Evolutionary conservation across 2,888 invertebrate genomes (phyloP), one percentile per base, ranked within the genome.

Genomic region (Phymatocera aterrima): DNA sequence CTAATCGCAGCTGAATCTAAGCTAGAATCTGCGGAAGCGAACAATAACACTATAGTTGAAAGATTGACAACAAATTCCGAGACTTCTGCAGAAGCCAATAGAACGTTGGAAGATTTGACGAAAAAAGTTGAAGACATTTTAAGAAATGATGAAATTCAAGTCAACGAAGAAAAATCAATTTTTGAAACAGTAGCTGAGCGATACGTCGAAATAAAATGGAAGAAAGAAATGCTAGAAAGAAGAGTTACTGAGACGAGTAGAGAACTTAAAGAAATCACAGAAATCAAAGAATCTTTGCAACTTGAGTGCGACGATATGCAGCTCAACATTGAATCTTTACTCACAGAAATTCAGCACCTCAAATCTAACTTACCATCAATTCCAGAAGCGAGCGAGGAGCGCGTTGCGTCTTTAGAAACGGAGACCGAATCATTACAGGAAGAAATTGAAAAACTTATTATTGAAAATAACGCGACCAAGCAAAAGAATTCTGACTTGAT

Each of bases 361-460:
- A 89, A 90, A 48, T 85, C 85, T 2, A 88, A 85, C 81, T 81
- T 90, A 4, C 89, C 90, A 4, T 88, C 88, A 15, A 90, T 90
- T 77, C 90, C 90, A 0, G 91, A 91, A 80, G 87, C 86, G 0
- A 88, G 86, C 78, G 91, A 91, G 75, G 89, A 89, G 81, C 83
- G 85, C 3, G 86, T 87, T 1, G 86, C 88, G n/a, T 86, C 86
- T 0, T 77, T 90, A 40, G 90, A 90, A 80, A 87, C 85, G 4
- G 90, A 91, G 81, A 86, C 89, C 0, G 91, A 91, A 80, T 88
- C 89, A 1, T 82, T 91, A 34, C 89, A 91, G 31, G 88, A 91
- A 18, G 86, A 89, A 51, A 88, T 92, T 6, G 91, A 92, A 77
- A 91, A 91, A 2, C 84, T 93, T 1, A 91, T 91, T 79, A 89